Evolutionary conservation across 2,888 invertebrate species (phyloP), one percentile per base, ranked within the genome.

Genomic region (Drosophila anomalipes): DNA sequence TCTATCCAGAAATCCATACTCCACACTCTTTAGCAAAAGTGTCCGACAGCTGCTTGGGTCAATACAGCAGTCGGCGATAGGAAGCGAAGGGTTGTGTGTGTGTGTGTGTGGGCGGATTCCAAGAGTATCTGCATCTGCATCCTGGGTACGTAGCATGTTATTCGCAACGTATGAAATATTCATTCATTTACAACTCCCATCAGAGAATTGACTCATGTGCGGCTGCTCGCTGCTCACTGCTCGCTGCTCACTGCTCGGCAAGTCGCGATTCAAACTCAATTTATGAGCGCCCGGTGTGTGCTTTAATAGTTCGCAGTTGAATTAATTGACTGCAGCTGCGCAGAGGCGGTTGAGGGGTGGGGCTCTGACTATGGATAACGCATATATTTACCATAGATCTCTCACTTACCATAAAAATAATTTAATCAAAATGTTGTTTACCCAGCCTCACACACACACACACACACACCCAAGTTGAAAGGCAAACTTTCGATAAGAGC

Each of bases 281-380:
- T 88, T 88, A 88, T 88, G 91, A 89, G 91, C 73, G 91, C 82
- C 88, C 85, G 79, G 87, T 89, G 87, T 87, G 91, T 85, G 88
- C 88, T 88, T 88, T 89, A 90, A 88, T 89, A 89, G 89, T 87
- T 84, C 87, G 79, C 87, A 90, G 84, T 77, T 87, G 91, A 88
- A 89, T 88, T 88, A 88, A 88, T 90, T 88, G 91, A 81, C 79
- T 90, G 75, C 83, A 88, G 81, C 86, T 64, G 71, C 22, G 73
- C 22, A 39, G 44, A 28, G 44, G 19, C 28, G 9, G 6, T 10
- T 33, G 28, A 35, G 30, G 70, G 59, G 4, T 33, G 33, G 7
- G 5, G n/a, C 28, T 54, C 53, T 67, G 79, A 62, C 65, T 67
- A 68, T 53, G 56, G 39, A 77, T 71, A 77, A 66, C 70, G 71